Base-by-base conservation (phyloP, 2,888 invertebrate genomes). In the Lepidocyrtinus sp. region DNA sequence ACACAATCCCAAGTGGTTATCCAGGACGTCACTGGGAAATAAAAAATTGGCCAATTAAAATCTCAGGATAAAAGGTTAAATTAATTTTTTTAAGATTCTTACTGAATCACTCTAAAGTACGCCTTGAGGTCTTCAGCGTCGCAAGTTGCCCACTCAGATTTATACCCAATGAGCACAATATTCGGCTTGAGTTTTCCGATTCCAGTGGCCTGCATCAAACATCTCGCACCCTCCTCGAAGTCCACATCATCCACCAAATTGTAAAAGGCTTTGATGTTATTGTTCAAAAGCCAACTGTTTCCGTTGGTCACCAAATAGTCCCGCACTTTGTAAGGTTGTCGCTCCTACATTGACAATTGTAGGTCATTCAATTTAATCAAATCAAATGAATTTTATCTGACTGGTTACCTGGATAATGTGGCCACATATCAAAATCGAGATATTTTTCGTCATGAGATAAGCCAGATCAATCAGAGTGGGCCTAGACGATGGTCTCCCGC, bases 71-170 rank as follows among this genome's bases (percentile, higher is more conserved):
- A n/a, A n/a, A n/a, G n/a, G n/a, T n/a, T n/a, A n/a, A n/a, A n/a
- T n/a, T n/a, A n/a, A n/a, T n/a, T n/a, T n/a, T n/a, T n/a, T n/a
- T 77, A 77, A 77, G 70, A 65, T 71, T 71, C 76, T 77, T 64
- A 98, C 98, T 98, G 97, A 82, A 99, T 91, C 46, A 96, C 93
- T 87, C 96, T 95, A 89, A 99, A 97, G 90, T 99, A 99, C 1
- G 95, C 93, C n/a, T 93, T 91, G 5, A 98, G 91, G 83, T 96
- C 94, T 15, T 92, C 90, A 0, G 92, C 90, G 25, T 92, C 91
- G 79, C 95, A 94, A 0, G 90, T 91, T 72, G 91, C 90, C 99
- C 99, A 99, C 88, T 98, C 93, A 9, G 91, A 91, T 89, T 99
- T 99, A 90, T 95, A 99, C 1, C 99, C 99, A 92, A 99, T 93